phyloP scores from a whole-genome alignment of 2,888 invertebrate genomes.

The Rambutsinella grinnellia region DNA sequence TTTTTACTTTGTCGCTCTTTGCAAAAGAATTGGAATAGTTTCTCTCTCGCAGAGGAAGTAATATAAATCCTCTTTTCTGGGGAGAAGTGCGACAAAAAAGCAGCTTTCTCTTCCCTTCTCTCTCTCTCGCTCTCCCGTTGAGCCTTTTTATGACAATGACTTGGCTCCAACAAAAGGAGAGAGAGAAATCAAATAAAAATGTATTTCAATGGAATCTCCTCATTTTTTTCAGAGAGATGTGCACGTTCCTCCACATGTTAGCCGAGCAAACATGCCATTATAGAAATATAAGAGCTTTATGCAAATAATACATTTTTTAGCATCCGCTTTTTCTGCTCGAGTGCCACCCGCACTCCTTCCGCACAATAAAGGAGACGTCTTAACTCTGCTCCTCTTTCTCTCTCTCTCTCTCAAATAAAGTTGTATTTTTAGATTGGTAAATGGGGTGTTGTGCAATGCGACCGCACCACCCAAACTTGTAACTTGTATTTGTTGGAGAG shows the following conservation, averaged over 20 bases:
- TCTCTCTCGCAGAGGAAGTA: no score
- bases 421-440: no score
- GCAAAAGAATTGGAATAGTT: no score
- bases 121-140: no score
- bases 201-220: not conserved
- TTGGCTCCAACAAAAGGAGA: conserved; percentile 20
- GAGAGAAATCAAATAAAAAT: not conserved
- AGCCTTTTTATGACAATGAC: conserved; percentile 15
- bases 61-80: no score
- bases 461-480: not conserved
- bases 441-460: no score
- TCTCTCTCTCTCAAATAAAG: not conserved
- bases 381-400: not conserved
- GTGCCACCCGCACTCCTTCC: not conserved
- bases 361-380: not conserved
- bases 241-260: not conserved
- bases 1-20: no score
- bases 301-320: conserved; percentile 1
- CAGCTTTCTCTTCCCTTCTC: no score
- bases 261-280: not conserved
- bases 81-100: no score
- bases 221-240: not conserved
- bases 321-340: not conserved
- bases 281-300: not conserved
- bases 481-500: not conserved